Evolutionary conservation across 2,113 vertebrate species (phyloP).

Genomic region (Solea solea): DNA sequence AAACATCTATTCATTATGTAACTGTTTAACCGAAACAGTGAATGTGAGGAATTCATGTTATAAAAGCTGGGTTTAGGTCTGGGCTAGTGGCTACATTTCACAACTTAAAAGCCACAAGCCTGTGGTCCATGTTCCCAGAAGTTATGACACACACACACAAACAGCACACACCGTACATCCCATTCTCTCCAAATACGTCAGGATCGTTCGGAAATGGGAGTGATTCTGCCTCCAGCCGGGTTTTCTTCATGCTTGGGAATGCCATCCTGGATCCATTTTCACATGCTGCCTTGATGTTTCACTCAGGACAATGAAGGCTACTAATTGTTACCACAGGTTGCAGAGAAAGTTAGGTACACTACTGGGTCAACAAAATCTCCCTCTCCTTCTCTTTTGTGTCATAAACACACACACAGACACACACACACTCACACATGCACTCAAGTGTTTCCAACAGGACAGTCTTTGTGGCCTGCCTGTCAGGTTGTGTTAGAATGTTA

Average conservation of each 20-base stretch:
- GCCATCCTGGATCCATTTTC: slow-evolving; percentile 35
- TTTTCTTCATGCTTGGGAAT: slow-evolving; percentile 13
- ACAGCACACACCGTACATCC: slow-evolving; percentile 14
- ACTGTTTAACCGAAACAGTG: slow-evolving; percentile 65
- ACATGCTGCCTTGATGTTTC: slow-evolving; percentile 30
- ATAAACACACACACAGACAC: slow-evolving; percentile 28
- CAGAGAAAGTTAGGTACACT: slow-evolving; percentile 17
- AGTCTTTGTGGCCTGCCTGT: slow-evolving; percentile 82
- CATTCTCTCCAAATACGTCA: slow-evolving; percentile 11
- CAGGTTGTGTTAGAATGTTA: slow-evolving; percentile 81
- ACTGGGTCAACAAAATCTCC: slow-evolving; percentile 46
- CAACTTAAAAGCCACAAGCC: slow-evolving; percentile 60
- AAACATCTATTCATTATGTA: slow-evolving; percentile 63
- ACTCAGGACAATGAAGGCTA: slow-evolving; percentile 23
- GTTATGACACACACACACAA: slow-evolving; percentile 17
- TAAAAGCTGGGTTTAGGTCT: slow-evolving; percentile 61
- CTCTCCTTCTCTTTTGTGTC: not conserved
- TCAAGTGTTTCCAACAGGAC: slow-evolving; percentile 63
- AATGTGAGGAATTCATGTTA: slow-evolving; percentile 80
- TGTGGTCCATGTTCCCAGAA: slow-evolving; percentile 70
- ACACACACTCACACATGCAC: slow-evolving; percentile 65
- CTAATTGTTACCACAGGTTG: slow-evolving; percentile 48
- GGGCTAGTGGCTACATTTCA: slow-evolving; percentile 17
- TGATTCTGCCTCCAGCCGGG: not conserved
- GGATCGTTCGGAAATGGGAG: slow-evolving; percentile 23